Evolutionary conservation across 2,888 invertebrate species (phyloP), one percentile per base, ranked within the genome.

Genomic region (Chrysina gloriosa): DNA sequence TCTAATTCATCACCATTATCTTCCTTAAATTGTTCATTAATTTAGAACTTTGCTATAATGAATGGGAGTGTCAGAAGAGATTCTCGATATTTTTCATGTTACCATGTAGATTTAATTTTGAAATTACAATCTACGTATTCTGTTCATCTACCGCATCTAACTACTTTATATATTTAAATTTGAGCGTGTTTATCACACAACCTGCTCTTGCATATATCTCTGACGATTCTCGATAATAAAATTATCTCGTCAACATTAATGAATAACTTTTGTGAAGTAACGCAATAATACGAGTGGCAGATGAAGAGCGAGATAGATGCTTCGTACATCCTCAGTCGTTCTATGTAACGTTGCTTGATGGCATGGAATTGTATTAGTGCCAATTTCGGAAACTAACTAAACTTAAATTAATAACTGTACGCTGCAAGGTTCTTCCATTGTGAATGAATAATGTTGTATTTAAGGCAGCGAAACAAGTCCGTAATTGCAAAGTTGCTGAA

Each of bases 361-460:
- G 25, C 14, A 25, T 21, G 11, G 48, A 48, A 48, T 48, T 48
- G 48, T 48, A 48, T 48, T 48, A 48, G 21, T n/a, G 11, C 9
- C 23, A 48, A 48, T 48, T 25, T 48, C 48, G 48, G 48, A 48
- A 48, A 48, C 48, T 48, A 48, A 48, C 25, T 48, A 21, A 48
- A 48, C 48, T 48, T 48, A 48, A 48, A 39, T 39, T 39, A 39
- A 39, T 48, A 48, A 48, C 48, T 11, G 25, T 25, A 48, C 48
- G 48, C 48, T 36, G 25, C 11, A 48, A 21, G 48, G 21, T 48
- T 25, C 23, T 48, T 48, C 11, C 48, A 27, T 48, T 48, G 48
- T 48, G 25, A 48, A 48, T 48, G 48, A 48, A 48, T 48, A 48
- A 48, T 48, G 25, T 5, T 48, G 27, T 48, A 48, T 48, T 48